Evolutionary conservation across 2,113 vertebrate species (phyloP), one percentile per base, ranked within the genome.

Genomic region (Phoxinus phoxinus): DNA sequence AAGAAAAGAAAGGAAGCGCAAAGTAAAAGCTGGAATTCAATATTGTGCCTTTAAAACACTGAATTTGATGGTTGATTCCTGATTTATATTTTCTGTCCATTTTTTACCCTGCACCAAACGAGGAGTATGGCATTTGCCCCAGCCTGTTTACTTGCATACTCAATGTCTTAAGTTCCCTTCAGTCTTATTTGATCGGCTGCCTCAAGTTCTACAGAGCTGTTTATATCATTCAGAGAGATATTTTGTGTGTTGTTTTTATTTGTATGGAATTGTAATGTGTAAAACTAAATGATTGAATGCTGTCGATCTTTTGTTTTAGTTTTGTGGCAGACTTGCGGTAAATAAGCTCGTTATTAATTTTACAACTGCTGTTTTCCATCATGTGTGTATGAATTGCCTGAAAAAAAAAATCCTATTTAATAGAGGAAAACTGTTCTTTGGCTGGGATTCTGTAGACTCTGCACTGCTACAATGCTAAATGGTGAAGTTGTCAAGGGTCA

Each of bases 261-360:
- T 51, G 13, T 51, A 51, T 51, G 97, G 69, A 98, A 65, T 32
- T 44, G 37, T 35, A 30, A 56, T 12, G 30, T 7, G 74, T 77
- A 77, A 19, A 77, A 23, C 27, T 56, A 56, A 77, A 77, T 19
- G 10, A 30, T 30, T 53, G 59, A 79, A 65, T 83, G 72, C 56
- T 63, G 30, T 85, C 85, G 25, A 77, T 74, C 59, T 46, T 73
- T 88, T n/a, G n/a, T 84, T 85, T 86, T 80, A 2, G 59, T 46
- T 17, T 44, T 74, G 19, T 77, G 25, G 71, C 73, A 75, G 59
- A n/a, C 75, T 65, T 76, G 10, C 41, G 12, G 74, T 1, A 23
- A 76, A 77, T 23, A 77, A 35, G 51, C 11, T n/a, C 25, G 30
- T 32, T 27, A 27, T 27, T 46, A 46, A 46, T n/a, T 73, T n/a